Evolutionary conservation across 2,113 vertebrate species (phyloP).

Genomic region (Emberiza fucata): DNA sequence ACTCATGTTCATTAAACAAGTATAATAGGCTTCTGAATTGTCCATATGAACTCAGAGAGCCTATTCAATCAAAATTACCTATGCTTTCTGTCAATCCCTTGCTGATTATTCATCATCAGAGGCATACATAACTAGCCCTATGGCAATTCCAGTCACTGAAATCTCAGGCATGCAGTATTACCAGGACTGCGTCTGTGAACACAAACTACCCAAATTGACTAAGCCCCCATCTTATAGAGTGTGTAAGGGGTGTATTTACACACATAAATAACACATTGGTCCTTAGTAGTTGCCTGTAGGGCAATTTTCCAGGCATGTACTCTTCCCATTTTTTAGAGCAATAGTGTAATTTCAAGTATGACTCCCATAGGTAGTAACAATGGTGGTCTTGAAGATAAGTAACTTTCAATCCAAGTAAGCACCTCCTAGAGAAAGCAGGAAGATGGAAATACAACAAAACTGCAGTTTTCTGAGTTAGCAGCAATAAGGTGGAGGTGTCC

Average conservation of each 20-base stretch:
- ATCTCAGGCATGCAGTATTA: not conserved
- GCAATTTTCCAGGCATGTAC: not conserved
- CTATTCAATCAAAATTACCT: conserved; percentile 63
- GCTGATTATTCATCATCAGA: conserved; percentile 46
- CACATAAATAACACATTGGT: not conserved
- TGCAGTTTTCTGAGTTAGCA: not conserved
- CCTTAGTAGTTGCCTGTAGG: not conserved
- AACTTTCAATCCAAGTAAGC: not conserved
- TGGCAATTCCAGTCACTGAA: not conserved
- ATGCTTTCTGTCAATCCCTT: conserved; percentile 38
- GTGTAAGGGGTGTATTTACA: not conserved
- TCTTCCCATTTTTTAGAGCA: not conserved
- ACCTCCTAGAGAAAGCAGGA: not conserved
- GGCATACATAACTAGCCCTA: not conserved
- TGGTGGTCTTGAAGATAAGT: not conserved
- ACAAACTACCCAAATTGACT: not conserved
- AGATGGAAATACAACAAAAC: not conserved
- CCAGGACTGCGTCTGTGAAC: not conserved
- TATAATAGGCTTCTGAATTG: conserved; percentile 57
- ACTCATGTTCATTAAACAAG: conserved; percentile 59
- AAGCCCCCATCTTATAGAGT: accelerated
- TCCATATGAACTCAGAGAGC: conserved; percentile 33
- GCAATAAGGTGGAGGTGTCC: not conserved
- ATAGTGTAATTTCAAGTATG: not conserved
- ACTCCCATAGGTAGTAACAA: not conserved